A percentile compares a stretch with the other conserved stretches of the same genome.
Conservation (phyloP, 1,140 invertebrate species). For the Triops longicaudatus region DNA sequence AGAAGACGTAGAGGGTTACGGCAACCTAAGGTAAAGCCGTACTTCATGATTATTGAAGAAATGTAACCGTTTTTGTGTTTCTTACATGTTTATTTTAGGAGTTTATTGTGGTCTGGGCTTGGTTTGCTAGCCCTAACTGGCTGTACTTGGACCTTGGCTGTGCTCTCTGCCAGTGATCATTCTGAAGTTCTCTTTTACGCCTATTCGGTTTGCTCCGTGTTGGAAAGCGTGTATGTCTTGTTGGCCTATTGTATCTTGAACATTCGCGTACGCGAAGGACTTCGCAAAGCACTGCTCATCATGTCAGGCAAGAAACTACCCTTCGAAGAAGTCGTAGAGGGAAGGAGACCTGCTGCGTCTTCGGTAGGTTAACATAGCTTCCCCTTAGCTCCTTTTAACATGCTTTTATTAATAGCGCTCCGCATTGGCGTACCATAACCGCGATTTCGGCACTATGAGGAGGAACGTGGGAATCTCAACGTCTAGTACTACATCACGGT, state of each 20-base stretch:
- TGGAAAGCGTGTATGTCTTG: conserved; percentile 66
- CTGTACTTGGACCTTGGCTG: conserved; percentile 67
- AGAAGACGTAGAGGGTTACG: conserved; percentile 81
- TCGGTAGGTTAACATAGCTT: not conserved
- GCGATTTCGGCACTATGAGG: conserved; percentile 47
- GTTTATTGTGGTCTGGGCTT: conserved; percentile 72
- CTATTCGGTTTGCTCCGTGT: conserved; percentile 57
- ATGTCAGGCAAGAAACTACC: conserved; percentile 73
- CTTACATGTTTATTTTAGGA: conserved; percentile 45
- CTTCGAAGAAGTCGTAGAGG: conserved; percentile 39
- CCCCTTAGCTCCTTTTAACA: not conserved
- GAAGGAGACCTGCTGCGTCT: conserved; percentile 32
- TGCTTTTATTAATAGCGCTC: conserved; percentile 51
- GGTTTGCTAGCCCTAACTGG: conserved; percentile 67
- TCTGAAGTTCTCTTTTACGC: conserved; percentile 59
- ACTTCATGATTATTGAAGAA: not conserved
- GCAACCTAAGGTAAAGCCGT: conserved; percentile 60
- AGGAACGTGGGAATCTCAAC: conserved; percentile 90
- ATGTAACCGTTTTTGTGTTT: not conserved
- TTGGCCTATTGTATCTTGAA: conserved; percentile 78
- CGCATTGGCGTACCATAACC: conserved; percentile 66
- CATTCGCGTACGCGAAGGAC: conserved; percentile 52
- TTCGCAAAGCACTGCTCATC: conserved; percentile 38
- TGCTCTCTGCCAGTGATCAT: conserved; percentile 69
- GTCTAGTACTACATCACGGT: conserved; percentile 84